A percentile compares a stretch with the other conserved stretches of the same genome.
Evolutionary conservation across 2,888 invertebrate species (phyloP).

Genomic region (Tillus elongatus): DNA sequence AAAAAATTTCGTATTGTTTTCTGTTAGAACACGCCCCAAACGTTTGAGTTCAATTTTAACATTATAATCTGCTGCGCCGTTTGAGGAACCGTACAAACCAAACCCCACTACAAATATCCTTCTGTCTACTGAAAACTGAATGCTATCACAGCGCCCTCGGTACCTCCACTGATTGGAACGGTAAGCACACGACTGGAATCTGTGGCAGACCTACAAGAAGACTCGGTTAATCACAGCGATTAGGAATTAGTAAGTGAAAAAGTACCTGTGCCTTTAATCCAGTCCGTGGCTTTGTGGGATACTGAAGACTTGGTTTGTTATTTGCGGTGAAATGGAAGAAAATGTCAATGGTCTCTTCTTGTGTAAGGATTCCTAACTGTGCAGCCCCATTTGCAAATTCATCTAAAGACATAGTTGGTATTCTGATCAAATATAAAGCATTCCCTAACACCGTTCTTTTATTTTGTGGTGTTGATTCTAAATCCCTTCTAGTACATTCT

Average conservation of each 20-base stretch:
- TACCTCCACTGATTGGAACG: constrained; percentile 97
- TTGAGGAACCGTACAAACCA: constrained; percentile 92
- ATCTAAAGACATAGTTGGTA: constrained; percentile 89
- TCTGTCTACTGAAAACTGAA: constrained; percentile 92
- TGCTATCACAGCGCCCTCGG: constrained; percentile 90
- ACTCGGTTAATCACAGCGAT: neutral
- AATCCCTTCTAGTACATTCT: constrained; percentile 76
- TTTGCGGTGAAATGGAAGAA: constrained; percentile 91
- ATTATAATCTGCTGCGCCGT: constrained; percentile 89
- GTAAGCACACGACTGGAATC: constrained; percentile 94
- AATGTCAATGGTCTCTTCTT: constrained; percentile 89
- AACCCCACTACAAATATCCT: constrained; percentile 94
- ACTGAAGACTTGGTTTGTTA: constrained; percentile 73
- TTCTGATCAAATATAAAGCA: constrained; percentile 78
- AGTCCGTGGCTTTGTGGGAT: constrained; percentile 71
- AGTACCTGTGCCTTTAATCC: constrained; percentile 81
- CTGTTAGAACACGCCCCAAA: constrained; percentile 77
- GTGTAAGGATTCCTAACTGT: constrained; percentile 82
- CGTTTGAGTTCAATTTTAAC: constrained; percentile 91
- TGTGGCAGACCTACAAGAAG: constrained; percentile 70
- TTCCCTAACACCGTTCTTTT: constrained; percentile 64
- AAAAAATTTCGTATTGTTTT: constrained; percentile 88
- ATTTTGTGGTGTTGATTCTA: constrained; percentile 73
- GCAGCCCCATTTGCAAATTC: constrained; percentile 93
- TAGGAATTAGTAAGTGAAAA: too few relatives aligned